A percentile compares a stretch with the other conserved stretches of the same genome.
Conservation (phyloP, 2,797 vertebrate species). For the Poeciliopsis paucimaculata region DNA sequence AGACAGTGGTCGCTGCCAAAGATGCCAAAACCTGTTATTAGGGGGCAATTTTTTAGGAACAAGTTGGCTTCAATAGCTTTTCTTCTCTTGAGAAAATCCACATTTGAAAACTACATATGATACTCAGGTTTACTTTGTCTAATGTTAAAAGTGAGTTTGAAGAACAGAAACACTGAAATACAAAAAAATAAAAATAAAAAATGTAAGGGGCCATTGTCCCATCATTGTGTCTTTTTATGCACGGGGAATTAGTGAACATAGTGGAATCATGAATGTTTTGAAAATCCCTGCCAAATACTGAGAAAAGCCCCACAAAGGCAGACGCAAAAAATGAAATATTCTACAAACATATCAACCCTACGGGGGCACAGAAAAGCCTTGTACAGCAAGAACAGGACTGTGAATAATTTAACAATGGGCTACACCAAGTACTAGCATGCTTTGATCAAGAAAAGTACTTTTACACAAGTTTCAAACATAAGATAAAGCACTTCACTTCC, state of each 20-base stretch:
- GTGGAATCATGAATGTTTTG: conserved; percentile 1
- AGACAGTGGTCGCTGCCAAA: background rate
- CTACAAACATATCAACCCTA: conserved; percentile 57
- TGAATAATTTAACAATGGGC: conserved; percentile 67
- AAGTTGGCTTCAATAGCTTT: background rate
- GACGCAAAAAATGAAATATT: conserved; percentile 47
- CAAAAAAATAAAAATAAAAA: background rate
- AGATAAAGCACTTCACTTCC: conserved; percentile 63
- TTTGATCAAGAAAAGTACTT: conserved; percentile 65
- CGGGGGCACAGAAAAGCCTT: conserved; percentile 63
- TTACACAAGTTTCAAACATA: conserved; percentile 60
- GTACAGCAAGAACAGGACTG: conserved; percentile 64
- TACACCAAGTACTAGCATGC: conserved; percentile 60
- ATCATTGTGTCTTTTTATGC: background rate
- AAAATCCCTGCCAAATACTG: background rate
- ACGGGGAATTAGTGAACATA: background rate
- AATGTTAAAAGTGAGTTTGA: background rate
- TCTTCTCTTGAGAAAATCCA: background rate
- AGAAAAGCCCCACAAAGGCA: conserved; percentile 17
- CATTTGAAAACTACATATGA: background rate
- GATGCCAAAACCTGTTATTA: background rate
- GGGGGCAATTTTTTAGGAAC: background rate
- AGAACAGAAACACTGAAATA: background rate
- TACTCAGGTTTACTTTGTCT: background rate
- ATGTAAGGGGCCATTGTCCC: background rate